A percentile compares a stretch with the other conserved stretches of the same genome.
phyloP scores from a whole-genome alignment of 2,888 invertebrate species.

The Minunthozetes semirufus region DNA sequence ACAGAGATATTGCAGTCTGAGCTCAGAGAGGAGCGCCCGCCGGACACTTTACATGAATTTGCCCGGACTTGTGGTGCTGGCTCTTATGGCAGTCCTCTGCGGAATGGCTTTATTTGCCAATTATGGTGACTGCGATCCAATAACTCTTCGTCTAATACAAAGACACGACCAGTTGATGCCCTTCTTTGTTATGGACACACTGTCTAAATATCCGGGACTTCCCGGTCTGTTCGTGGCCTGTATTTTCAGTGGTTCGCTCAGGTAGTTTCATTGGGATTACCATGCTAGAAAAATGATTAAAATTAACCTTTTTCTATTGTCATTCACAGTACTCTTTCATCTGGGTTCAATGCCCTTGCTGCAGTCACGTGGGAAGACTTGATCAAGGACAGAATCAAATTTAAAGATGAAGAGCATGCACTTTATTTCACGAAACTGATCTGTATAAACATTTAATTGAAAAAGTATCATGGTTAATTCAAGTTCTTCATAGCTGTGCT shows the following conservation, averaged over 20 bases:
- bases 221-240: constrained; percentile 84
- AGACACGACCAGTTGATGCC: constrained; percentile 51
- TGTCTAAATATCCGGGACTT: constrained; percentile 69
- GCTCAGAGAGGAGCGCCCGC: constrained; percentile 60
- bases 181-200: constrained; percentile 78
- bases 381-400: constrained; percentile 48
- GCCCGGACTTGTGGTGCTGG: constrained; percentile 28
- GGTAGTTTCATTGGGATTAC: constrained; percentile 47
- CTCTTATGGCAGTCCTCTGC: constrained; percentile 29
- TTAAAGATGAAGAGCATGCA: neutral
- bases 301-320: neutral
- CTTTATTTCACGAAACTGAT: neutral
- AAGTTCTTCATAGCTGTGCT: constrained; percentile 30
- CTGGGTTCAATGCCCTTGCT: constrained; percentile 66
- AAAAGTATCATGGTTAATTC: neutral
- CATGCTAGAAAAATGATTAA: no score
- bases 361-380: constrained; percentile 86
- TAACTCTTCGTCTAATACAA: constrained; percentile 32
- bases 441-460: neutral
- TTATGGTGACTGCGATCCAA: constrained; percentile 39
- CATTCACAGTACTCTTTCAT: constrained; percentile 52
- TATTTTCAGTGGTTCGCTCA: constrained; percentile 83
- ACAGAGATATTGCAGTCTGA: constrained; percentile 75
- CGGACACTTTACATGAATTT: constrained; percentile 37
- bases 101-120: constrained; percentile 38